Base-by-base conservation (phyloP, 2,797 vertebrate species). In the Sebastolobus altivelis region DNA sequence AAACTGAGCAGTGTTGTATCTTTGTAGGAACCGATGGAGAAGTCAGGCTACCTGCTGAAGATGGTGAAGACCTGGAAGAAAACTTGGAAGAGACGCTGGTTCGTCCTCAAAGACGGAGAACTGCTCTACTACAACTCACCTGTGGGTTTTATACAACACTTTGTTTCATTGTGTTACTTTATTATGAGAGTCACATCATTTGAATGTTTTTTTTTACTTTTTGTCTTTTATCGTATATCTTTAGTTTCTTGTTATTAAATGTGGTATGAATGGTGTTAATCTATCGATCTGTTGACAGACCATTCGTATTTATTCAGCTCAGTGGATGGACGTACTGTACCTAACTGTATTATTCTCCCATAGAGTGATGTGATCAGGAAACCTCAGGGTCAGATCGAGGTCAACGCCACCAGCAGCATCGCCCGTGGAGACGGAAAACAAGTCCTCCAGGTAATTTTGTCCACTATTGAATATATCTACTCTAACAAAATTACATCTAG, bases 81-180 rank as follows among this genome's bases (percentile, higher is more conserved):
- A 92, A 97, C 97, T 7, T 99, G 99, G 98, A 99, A 98, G 91
- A 95, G 99, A 85, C 96, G 97, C 80, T 99, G 98, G 98, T 99
- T 99, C 90, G 97, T 99, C 75, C 97, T 99, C 54, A 99, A 99
- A 96, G 97, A 97, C 13, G 99, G 98, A 9, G 99, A 99, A 92
- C 93, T 99, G 88, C 96, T 99, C 0, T 99, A 98, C 92, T 99
- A 97, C 90, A 99, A 98, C 92, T 99, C 98, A 84, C 98, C 98
- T 8, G 98, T 99, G 92, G 95, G 97, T 96, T 75, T 37, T 1
- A 12, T 5, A 10, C n/a, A 25, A 54, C 11, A 5, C 31, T 38
- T 18, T 6, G 6, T 40, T 25, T 25, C 7, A n/a, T 52, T 18
- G 3, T 55, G 10, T 25, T 52, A 1, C 9, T 46, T 43, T 38